These are phyloP conservation scores for Ranitomeya imitator DNA, from an alignment of 2,113 vertebrate genomes.

Conservation along the genomic window DNA sequence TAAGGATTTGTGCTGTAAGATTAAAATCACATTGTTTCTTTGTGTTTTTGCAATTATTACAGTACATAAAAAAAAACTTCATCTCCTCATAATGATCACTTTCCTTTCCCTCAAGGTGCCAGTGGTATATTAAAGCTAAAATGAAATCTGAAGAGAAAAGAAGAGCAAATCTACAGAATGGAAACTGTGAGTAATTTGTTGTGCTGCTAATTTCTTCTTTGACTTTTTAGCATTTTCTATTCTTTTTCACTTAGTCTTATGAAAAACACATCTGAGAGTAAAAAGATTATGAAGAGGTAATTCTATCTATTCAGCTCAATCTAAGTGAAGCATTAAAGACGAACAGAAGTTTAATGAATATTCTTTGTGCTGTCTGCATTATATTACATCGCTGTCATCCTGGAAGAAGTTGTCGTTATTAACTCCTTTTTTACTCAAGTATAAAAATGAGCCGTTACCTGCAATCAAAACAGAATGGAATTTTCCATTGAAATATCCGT, in stretches of 20 bases:
- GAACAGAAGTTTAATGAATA: background rate
- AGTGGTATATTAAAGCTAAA: slow-evolving; percentile 96
- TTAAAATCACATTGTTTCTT: background rate
- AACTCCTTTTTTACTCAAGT: background rate
- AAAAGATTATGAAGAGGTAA: background rate
- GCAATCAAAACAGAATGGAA: too few relatives aligned
- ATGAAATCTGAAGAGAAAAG: slow-evolving; percentile 98
- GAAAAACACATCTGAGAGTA: background rate
- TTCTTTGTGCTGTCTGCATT: slow-evolving; percentile 8
- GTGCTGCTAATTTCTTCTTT: background rate
- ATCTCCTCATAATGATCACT: slow-evolving; percentile 10
- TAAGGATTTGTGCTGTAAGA: background rate
- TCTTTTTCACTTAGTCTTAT: background rate
- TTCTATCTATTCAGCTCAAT: background rate
- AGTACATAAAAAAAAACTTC: background rate
- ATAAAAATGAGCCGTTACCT: too few relatives aligned
- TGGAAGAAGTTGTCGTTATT: background rate
- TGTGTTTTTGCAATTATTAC: background rate
- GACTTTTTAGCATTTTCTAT: background rate
- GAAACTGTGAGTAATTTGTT: slow-evolving; percentile 80
- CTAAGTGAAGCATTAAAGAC: slow-evolving; percentile 5
- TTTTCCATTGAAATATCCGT: too few relatives aligned
- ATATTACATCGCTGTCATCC: background rate
- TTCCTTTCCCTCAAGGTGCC: slow-evolving; percentile 81
- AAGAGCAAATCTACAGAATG: slow-evolving; percentile 87